phyloP scores from a whole-genome alignment of 2,888 invertebrate species.

The Melieria crassipennis region DNA sequence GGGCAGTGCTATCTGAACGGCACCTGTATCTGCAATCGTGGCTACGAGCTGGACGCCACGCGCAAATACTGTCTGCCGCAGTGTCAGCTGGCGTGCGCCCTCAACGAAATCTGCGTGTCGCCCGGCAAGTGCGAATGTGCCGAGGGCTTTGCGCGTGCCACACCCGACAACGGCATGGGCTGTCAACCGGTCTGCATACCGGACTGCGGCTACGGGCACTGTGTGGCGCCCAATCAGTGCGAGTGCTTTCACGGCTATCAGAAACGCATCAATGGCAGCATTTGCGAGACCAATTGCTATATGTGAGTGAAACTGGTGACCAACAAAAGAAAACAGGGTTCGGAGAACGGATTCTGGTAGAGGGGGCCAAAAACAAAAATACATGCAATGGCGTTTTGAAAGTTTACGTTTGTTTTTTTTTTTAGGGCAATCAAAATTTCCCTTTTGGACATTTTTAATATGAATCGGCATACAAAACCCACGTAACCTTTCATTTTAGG shows the following conservation, averaged over 20 bases:
- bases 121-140: constrained; percentile 68
- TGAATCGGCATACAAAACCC: neutral
- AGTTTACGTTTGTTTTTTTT: neutral
- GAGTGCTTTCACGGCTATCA: constrained; percentile 65
- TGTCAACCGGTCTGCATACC: constrained; percentile 60
- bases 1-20: constrained; percentile 64
- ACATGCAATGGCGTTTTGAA: too few relatives aligned
- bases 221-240: constrained; percentile 67
- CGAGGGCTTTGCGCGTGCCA: constrained; percentile 52
- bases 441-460: neutral
- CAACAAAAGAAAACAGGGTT: neutral
- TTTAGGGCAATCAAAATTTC: neutral
- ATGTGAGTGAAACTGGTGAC: constrained; percentile 60
- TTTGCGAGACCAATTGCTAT: constrained; percentile 57
- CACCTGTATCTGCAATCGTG: constrained; percentile 57
- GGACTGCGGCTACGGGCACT: constrained; percentile 65
- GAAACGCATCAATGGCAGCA: constrained; percentile 51
- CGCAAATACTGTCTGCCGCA: constrained; percentile 66
- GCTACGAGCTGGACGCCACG: constrained; percentile 62
- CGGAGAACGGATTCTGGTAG: neutral
- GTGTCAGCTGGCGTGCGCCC: constrained; percentile 73
- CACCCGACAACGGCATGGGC: constrained; percentile 45
- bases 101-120: constrained; percentile 71
- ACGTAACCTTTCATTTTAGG: too few relatives aligned
- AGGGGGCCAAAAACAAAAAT: neutral